A percentile compares a stretch with the other conserved stretches of the same genome.
Evolutionary conservation across 37 sponge, comb jelly and placozoan species (phyloP).

Genomic region (Spongilla lacustris): DNA sequence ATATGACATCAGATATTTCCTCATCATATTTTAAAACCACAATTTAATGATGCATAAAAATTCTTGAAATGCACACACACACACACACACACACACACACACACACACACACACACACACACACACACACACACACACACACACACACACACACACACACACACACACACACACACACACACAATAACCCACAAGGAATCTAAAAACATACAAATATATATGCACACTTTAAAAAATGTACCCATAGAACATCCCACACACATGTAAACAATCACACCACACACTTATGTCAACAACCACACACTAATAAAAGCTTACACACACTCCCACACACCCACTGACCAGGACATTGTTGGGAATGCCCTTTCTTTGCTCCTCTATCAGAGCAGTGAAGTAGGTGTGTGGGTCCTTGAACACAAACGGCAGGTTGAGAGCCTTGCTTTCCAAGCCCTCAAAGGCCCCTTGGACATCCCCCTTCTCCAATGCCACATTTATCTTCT

Average conservation of each 20-base stretch:
- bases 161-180: background rate
- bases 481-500: conserved; percentile 20
- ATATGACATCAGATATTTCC: background rate
- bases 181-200: no score
- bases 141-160: background rate
- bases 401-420: conserved; percentile 25
- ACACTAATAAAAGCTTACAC: background rate
- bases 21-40: no score
- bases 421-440: conserved; percentile 22
- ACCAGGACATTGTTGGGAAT: conserved; percentile 40
- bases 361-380: conserved; percentile 30
- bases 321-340: background rate
- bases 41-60: no score
- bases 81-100: background rate
- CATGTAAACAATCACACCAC: background rate
- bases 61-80: background rate
- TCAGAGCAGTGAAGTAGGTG: conserved; percentile 34
- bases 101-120: background rate
- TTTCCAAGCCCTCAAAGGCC: conserved; percentile 21
- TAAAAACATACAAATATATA: background rate
- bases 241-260: no score
- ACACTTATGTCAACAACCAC: background rate
- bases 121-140: background rate
- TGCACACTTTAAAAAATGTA: no score
- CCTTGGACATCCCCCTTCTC: conserved; percentile 2